Evolutionary conservation across 2,113 vertebrate genomes (phyloP).

Genomic region (Equus przewalskii): DNA sequence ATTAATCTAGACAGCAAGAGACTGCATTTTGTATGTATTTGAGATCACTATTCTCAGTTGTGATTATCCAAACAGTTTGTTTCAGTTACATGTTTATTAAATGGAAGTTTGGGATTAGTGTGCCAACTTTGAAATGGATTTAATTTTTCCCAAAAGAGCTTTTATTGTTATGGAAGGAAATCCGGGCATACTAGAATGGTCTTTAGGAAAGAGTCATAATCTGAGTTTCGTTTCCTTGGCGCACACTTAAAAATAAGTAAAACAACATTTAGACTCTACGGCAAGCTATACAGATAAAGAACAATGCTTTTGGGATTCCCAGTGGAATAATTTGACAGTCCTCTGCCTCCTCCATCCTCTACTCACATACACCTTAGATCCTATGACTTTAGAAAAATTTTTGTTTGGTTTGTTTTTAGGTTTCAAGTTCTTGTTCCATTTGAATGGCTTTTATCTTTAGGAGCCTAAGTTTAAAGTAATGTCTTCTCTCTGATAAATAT

Average conservation of each 20-base stretch:
- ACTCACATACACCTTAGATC: background rate
- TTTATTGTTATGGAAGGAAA: slow-evolving; percentile 65
- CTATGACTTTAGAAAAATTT: slow-evolving; percentile 23
- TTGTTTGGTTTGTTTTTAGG: background rate
- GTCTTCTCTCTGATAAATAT: background rate
- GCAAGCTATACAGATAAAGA: background rate
- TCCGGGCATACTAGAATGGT: slow-evolving; percentile 21
- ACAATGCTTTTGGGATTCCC: slow-evolving; percentile 7
- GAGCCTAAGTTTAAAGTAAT: slow-evolving; percentile 22
- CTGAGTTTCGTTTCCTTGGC: slow-evolving; percentile 31
- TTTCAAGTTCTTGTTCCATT: slow-evolving; percentile 46
- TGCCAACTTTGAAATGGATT: slow-evolving; percentile 66
- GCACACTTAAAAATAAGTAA: slow-evolving; percentile 6
- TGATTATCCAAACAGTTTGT: slow-evolving; percentile 48
- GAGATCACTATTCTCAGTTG: background rate
- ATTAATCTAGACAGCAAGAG: slow-evolving; percentile 12
- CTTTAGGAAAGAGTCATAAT: slow-evolving; percentile 55
- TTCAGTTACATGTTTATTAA: slow-evolving; percentile 42
- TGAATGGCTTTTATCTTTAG: slow-evolving; percentile 55
- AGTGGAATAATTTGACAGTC: background rate
- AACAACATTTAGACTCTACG: slow-evolving; percentile 22
- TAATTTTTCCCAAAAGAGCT: slow-evolving; percentile 60
- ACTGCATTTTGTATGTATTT: slow-evolving; percentile 41
- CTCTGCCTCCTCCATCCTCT: no score
- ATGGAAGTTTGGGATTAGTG: slow-evolving; percentile 14